A percentile compares a stretch with the other conserved stretches of the same genome.
Conservation (phyloP, 2,797 vertebrate species). For the Chaunax sp. region DNA sequence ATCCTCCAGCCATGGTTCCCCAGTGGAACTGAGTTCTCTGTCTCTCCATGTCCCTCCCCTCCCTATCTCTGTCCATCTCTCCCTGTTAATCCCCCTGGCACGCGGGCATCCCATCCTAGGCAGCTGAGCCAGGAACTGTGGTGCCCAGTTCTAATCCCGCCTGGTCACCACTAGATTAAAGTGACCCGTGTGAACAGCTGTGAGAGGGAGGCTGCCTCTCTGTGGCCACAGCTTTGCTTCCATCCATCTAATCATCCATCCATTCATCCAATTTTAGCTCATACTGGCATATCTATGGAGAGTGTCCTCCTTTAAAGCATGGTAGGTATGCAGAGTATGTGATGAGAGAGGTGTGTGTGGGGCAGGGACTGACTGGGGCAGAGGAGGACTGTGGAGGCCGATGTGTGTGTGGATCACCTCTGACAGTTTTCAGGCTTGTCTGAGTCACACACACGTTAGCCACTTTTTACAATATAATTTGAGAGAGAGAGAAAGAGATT, state of each 20-base stretch:
- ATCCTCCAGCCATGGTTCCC: conserved; percentile 8
- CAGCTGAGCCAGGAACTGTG: conserved; percentile 72
- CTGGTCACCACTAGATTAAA: conserved; percentile 64
- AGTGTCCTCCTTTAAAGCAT: conserved; percentile 33
- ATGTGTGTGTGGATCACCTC: conserved; percentile 13
- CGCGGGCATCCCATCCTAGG: conserved; percentile 49
- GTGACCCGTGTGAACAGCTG: conserved; percentile 68
- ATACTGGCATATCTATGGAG: conserved; percentile 8
- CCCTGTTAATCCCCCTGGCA: conserved; percentile 63
- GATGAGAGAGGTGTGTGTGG: conserved; percentile 21
- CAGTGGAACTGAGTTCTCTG: conserved; percentile 28
- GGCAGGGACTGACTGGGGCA: conserved; percentile 10
- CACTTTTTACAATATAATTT: not conserved
- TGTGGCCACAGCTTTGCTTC: conserved; percentile 24
- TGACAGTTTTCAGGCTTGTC: not conserved
- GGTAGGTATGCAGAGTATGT: conserved; percentile 54
- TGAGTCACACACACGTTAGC: not conserved
- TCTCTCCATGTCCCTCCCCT: conserved; percentile 1
- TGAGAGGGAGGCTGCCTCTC: conserved; percentile 16
- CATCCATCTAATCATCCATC: conserved; percentile 29
- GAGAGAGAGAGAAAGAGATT: not conserved
- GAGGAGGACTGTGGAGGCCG: conserved; percentile 6
- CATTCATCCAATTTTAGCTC: conserved; percentile 32
- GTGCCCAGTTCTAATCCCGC: conserved; percentile 63
- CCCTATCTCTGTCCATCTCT: conserved; percentile 27